phyloP scores from a whole-genome alignment of 2,797 vertebrate species.

The Trichosurus vulpecula region DNA sequence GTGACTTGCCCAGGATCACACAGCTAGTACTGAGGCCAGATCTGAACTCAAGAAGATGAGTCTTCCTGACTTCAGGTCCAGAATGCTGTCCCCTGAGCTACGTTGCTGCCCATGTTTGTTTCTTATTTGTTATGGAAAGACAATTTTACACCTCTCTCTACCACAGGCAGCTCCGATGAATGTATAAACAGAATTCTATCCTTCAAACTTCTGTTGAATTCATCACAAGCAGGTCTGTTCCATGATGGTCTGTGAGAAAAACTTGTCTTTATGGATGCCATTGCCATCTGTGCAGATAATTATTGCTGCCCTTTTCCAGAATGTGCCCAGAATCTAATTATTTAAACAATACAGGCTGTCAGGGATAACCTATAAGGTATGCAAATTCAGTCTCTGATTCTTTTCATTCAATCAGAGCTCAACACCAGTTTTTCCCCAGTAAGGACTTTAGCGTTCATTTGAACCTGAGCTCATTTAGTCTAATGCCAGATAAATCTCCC shows the following conservation, averaged over 20 bases:
- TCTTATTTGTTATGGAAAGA: background rate
- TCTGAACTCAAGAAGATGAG: background rate
- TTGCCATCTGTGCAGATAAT: constrained; percentile 17
- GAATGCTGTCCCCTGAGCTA: background rate
- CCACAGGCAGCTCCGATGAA: background rate
- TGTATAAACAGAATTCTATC: background rate
- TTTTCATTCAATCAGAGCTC: constrained; percentile 53
- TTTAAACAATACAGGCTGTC: constrained; percentile 42
- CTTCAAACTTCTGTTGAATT: constrained; percentile 16
- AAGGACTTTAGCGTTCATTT: constrained; percentile 31
- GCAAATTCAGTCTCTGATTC: constrained; percentile 41
- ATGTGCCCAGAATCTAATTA: constrained; percentile 16
- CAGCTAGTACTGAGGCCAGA: background rate
- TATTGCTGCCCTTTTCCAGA: background rate
- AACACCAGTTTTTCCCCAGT: constrained; percentile 42
- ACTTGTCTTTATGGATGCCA: background rate
- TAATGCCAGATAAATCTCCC: background rate
- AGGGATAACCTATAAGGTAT: constrained; percentile 36
- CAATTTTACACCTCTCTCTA: background rate
- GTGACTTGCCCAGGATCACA: background rate
- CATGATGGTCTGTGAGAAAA: background rate
- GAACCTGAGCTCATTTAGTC: constrained; percentile 26
- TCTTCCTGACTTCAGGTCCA: background rate
- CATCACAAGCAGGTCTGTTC: background rate
- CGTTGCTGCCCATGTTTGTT: background rate